Base-by-base conservation (phyloP, 2,888 invertebrate genomes). In the Xylocampa areola region DNA sequence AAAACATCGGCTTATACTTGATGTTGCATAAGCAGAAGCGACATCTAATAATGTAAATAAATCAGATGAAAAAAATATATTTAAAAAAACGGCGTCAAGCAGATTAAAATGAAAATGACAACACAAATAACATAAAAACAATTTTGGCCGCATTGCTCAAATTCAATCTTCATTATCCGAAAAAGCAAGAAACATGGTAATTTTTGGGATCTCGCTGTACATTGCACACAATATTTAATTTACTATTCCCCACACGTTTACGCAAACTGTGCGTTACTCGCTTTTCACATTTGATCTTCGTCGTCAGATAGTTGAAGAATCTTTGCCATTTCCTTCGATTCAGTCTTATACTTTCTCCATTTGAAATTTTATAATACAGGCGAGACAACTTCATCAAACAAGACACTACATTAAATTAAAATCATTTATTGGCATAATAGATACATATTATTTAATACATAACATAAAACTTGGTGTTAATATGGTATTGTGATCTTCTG, bases 271-370 rank as follows among this genome's bases (percentile, higher is more conserved):
- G 30, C 35, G 39, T 49, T 55, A 45, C 50, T 64, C 53, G 52
- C 68, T 69, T 68, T 68, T 65, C 69, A 60, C 69, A 60, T 61
- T 49, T 52, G 59, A 70, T 71, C 67, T 59, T 50, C 54, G 54
- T 57, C 40, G 43, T 48, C 67, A 49, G 58, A 71, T 63, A 59
- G 33, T 49, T 47, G 45, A 71, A 55, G 69, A 67, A 70, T 70
- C 71, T 68, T 63, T 48, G 59, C 59, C 25, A 68, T 63, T 71
- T 71, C 69, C 69, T 70, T 55, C 35, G 35, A 67, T 59, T 63
- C 67, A 62, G 47, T 35, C 37, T 25, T 50, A 23, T 10, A 63
- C 71, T 70, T 70, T 70, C 69, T 50, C 69, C 27, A 11, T 21
- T 13, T 39, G 39, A 43, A 29, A 47, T 67, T 62, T 67, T 58